Evolutionary conservation across 2,113 vertebrate genomes (phyloP), one percentile per base, ranked within the genome.

Genomic region (Nematolebias whitei): DNA sequence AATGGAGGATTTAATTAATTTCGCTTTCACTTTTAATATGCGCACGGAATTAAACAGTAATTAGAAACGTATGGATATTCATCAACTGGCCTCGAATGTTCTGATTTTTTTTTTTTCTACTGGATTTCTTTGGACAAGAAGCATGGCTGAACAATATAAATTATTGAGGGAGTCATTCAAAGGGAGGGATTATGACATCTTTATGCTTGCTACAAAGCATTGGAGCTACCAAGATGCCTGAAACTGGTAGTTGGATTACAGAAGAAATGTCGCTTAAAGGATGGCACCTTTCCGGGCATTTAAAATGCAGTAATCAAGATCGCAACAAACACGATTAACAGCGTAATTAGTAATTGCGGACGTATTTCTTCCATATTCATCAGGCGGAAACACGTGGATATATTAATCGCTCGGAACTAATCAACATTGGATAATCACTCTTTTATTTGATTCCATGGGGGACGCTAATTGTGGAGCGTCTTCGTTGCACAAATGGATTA

Each of bases 401-500:
- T 90, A 90, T 67, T 84, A 94, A 96, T 97, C 93, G 88, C 95
- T 95, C 92, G 94, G 86, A 85, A 94, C 93, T 98, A 98, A 98
- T 96, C 94, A 97, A 95, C 92, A 94, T 95, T 94, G 95, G 95
- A 96, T 95, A 94, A 96, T 95, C 95, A 94, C 76, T 91, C 91
- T 90, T 92, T 92, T 90, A 82, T 92, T 92, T 92, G 90, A 92
- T 93, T 93, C 92, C 92, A 88, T 63, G 60, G 85, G 90, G 90
- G 87, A 93, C 91, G 91, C 94, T 96, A 96, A 98, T 98, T 94
- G 93, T 92, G 89, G 90, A 93, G 94, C 91, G 90, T 93, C 93
- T 87, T 96, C 95, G 92, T 95, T 92, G 93, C 92, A 93, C 92
- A 95, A 96, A 96, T 98, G 97, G 96, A 98, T 98, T 97, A 98